Evolutionary conservation across 2,113 vertebrate genomes (phyloP).

Genomic region (Shinisaurus crocodilurus): DNA sequence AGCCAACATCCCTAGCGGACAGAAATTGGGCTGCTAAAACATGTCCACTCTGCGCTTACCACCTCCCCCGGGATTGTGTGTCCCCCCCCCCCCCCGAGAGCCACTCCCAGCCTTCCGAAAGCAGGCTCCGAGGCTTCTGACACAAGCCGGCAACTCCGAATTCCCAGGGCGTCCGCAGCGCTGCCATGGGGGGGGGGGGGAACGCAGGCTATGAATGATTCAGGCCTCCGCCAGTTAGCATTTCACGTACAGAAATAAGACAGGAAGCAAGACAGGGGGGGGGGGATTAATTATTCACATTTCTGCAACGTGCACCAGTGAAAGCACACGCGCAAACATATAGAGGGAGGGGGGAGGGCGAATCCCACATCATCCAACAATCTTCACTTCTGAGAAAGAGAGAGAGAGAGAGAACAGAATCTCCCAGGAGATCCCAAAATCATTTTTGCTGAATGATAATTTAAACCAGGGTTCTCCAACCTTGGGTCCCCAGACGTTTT

Average conservation of each 20-base stretch:
- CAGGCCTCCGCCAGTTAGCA: conserved; percentile 59
- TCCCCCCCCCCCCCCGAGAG: not conserved
- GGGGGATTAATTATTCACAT: conserved; percentile 72
- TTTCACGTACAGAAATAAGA: conserved; percentile 67
- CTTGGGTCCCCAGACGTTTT: too few species aligned
- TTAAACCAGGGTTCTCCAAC: too few species aligned
- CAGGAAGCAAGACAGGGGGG: conserved; percentile 64
- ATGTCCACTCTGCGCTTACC: not conserved
- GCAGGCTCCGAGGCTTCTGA: not conserved
- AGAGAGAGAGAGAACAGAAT: too few species aligned
- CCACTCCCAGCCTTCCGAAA: conserved; percentile 7
- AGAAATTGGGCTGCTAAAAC: not conserved
- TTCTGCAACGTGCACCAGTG: conserved; percentile 33
- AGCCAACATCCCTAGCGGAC: not conserved
- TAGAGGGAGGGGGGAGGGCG: not conserved
- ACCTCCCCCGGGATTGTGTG: not conserved
- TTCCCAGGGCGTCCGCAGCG: conserved; percentile 53
- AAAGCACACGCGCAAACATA: fast-evolving
- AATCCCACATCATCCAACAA: not conserved
- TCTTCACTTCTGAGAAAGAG: not conserved
- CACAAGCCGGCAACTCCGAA: not conserved
- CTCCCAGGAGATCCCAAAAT: too few species aligned
- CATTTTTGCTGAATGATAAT: too few species aligned
- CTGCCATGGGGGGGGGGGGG: conserved; percentile 38
- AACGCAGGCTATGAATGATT: conserved; percentile 70